Evolutionary conservation across 2,888 invertebrate genomes (phyloP).

Genomic region (Myopa testacea): DNA sequence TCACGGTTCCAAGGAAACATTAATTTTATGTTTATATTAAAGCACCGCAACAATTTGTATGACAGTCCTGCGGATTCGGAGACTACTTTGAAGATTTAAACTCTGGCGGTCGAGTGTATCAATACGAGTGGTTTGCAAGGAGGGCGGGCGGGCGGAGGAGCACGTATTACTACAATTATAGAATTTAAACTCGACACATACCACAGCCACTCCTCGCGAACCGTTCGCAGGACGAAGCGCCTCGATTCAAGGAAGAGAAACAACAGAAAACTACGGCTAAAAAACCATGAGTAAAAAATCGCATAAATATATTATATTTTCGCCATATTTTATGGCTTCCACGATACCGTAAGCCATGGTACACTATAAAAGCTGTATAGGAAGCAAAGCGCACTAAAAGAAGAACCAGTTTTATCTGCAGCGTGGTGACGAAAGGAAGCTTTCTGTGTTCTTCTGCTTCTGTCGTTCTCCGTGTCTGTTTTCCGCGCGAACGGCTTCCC

Average conservation of each 20-base stretch:
- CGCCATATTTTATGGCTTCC: constrained; percentile 53
- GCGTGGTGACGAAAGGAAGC: constrained; percentile 43
- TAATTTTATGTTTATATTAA: too few species aligned
- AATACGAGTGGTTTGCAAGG: too few species aligned
- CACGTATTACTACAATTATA: neutral
- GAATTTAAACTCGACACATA: neutral
- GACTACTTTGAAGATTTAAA: too few species aligned
- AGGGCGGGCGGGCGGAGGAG: neutral
- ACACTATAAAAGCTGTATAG: constrained; percentile 63
- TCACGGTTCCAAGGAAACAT: too few species aligned
- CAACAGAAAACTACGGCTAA: neutral
- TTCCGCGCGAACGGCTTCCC: too few species aligned
- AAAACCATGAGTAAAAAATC: neutral
- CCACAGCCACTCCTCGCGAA: neutral
- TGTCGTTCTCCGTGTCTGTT: constrained; percentile 30
- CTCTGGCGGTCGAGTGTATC: too few species aligned
- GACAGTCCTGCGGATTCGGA: too few species aligned
- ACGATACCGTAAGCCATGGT: constrained; percentile 56
- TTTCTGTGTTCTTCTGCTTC: neutral
- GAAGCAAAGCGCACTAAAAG: constrained; percentile 12
- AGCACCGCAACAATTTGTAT: too few species aligned
- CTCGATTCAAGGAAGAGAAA: neutral
- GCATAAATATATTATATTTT: constrained; percentile 50
- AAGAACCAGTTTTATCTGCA: constrained; percentile 18
- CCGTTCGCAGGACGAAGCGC: neutral